Percentiles rank a stretch among this genome's conserved stretches.
Conservation (phyloP, 2,797 vertebrate species). For the Poeciliopsis turneri region DNA sequence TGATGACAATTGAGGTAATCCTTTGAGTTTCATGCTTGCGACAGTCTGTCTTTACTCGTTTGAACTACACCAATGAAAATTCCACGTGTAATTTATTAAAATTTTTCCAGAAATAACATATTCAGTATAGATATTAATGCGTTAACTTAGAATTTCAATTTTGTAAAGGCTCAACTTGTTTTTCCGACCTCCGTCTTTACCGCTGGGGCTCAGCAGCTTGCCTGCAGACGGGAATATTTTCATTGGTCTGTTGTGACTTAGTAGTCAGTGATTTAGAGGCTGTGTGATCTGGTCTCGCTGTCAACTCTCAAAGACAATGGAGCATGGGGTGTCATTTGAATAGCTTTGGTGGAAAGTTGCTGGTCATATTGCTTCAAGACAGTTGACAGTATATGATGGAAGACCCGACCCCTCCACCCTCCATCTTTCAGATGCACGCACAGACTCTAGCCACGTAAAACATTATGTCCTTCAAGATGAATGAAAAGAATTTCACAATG, state of each 20-base stretch:
- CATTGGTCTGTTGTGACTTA: slow-evolving; percentile 43
- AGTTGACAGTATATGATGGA: slow-evolving; percentile 51
- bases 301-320: slow-evolving; percentile 49
- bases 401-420: neutral
- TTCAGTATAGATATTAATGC: slow-evolving; percentile 13
- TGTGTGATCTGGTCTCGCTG: slow-evolving; percentile 37
- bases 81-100: slow-evolving; percentile 21
- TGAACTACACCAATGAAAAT: slow-evolving; percentile 24
- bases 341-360: slow-evolving; percentile 48
- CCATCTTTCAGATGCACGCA: neutral
- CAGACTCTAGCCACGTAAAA: neutral
- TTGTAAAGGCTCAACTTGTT: slow-evolving; percentile 12
- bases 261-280: slow-evolving; percentile 55
- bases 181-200: slow-evolving; percentile 40
- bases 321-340: slow-evolving; percentile 55
- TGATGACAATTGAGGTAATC: slow-evolving; percentile 20
- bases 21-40: slow-evolving; percentile 22
- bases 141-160: slow-evolving; percentile 19
- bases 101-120: slow-evolving; percentile 34
- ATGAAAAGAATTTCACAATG: slow-evolving; percentile 6
- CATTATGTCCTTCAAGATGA: slow-evolving; percentile 36
- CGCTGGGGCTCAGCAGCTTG: slow-evolving; percentile 29
- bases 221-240: slow-evolving; percentile 37
- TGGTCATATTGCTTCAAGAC: slow-evolving; percentile 52
- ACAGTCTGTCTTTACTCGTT: slow-evolving; percentile 21